These are phyloP conservation scores for Gouania willdenowi DNA, from an alignment of 2,797 vertebrate genomes.

Conservation along the genomic window DNA sequence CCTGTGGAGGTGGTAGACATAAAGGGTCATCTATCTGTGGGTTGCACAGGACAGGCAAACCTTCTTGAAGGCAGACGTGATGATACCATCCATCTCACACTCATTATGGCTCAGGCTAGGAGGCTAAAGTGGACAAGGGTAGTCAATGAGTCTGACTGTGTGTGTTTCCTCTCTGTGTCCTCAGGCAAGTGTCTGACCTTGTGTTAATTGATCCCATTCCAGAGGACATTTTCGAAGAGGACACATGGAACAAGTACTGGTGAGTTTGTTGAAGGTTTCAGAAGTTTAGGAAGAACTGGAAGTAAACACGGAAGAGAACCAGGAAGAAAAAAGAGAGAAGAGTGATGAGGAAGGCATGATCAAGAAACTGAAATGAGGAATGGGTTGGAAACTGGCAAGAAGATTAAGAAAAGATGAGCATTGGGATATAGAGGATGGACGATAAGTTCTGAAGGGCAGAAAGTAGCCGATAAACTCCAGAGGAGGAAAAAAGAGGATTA, in stretches of 20 bases:
- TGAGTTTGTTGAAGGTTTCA: conserved; percentile 56
- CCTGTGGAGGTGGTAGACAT: conserved; percentile 16
- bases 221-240: conserved; percentile 75
- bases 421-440: conserved; percentile 7
- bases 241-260: conserved; percentile 77
- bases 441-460: conserved; percentile 22
- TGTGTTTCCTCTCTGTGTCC: conserved; percentile 43
- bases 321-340: background rate
- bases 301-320: background rate
- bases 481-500: conserved; percentile 22
- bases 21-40: conserved; percentile 41
- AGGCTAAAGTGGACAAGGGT: conserved; percentile 33
- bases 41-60: conserved; percentile 16
- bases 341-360: conserved; percentile 5
- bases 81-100: conserved; percentile 28
- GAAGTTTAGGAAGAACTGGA: conserved; percentile 3
- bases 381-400: conserved; percentile 1
- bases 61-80: conserved; percentile 12
- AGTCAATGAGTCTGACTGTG: conserved; percentile 30
- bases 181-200: conserved; percentile 80
- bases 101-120: conserved; percentile 27
- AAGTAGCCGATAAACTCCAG: conserved; percentile 30
- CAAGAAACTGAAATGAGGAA: conserved; percentile 6
- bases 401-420: conserved; percentile 6
- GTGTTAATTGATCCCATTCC: conserved; percentile 82